Conservation (phyloP, 92 coral and sea anemone species). For the Palythoa grandis region DNA sequence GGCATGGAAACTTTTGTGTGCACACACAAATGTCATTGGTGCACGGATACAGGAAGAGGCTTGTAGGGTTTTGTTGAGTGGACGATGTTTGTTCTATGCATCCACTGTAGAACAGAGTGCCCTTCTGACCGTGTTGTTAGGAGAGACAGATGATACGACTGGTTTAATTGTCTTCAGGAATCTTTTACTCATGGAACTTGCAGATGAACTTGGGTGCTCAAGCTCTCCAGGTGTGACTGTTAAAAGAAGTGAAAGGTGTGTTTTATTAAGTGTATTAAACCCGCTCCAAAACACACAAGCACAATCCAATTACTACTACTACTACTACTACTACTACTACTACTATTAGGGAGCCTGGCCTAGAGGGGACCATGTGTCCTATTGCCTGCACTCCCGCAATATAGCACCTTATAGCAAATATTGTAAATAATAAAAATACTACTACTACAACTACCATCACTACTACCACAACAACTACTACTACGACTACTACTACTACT, state of each 20-base stretch:
- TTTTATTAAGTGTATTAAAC: neutral
- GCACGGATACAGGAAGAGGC: slow-evolving; percentile 65
- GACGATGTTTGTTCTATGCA: slow-evolving; percentile 78
- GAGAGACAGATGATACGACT: slow-evolving; percentile 61
- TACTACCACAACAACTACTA: too few species aligned
- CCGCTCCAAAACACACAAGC: too few species aligned
- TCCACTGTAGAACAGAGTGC: slow-evolving; percentile 76
- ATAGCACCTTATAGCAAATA: too few species aligned
- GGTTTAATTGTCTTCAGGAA: slow-evolving; percentile 59
- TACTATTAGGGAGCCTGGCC: too few species aligned
- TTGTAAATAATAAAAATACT: too few species aligned
- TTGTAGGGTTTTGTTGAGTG: slow-evolving; percentile 62
- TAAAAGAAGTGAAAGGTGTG: slow-evolving; percentile 48
- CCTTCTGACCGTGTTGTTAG: slow-evolving; percentile 69
- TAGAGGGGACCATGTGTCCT: too few species aligned
- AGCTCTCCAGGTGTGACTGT: slow-evolving; percentile 1
- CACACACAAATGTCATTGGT: slow-evolving; percentile 37
- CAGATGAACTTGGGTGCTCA: slow-evolving; percentile 34
- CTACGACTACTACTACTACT: too few species aligned
- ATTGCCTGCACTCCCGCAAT: too few species aligned
- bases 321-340: too few species aligned
- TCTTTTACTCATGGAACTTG: slow-evolving; percentile 56
- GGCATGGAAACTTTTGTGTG: slow-evolving; percentile 69
- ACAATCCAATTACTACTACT: too few species aligned
- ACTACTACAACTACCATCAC: too few species aligned